These are phyloP conservation scores for Dolichallabes microphthalmus DNA, from an alignment of 2,113 vertebrate species.

Conservation along the genomic window DNA sequence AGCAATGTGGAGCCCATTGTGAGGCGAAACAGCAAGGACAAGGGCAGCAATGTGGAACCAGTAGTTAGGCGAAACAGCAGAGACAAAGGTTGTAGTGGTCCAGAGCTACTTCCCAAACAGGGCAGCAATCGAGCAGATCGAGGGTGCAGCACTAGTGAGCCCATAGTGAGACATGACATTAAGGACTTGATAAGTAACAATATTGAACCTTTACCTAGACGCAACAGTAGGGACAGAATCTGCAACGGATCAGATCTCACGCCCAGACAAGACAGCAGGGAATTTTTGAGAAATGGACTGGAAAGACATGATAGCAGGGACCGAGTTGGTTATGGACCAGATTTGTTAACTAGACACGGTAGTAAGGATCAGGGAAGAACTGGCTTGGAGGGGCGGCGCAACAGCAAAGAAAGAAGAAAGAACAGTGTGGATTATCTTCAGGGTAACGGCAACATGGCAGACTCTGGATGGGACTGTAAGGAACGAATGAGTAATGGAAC, in stretches of 20 bases:
- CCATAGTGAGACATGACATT: conserved; percentile 60
- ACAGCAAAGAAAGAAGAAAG: conserved; percentile 55
- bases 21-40: conserved; percentile 64
- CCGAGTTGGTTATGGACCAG: conserved; percentile 38
- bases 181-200: conserved; percentile 53
- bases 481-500: conserved; percentile 65
- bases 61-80: conserved; percentile 67
- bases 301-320: conserved; percentile 71
- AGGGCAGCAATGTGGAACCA: conserved; percentile 52
- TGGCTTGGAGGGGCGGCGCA: conserved; percentile 64
- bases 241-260: conserved; percentile 60
- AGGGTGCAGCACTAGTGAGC: conserved; percentile 27
- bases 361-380: conserved; percentile 66
- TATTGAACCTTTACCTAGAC: conserved; percentile 36
- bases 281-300: conserved; percentile 61
- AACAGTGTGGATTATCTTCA: conserved; percentile 31
- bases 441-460: conserved; percentile 31
- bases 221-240: conserved; percentile 62
- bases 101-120: conserved; percentile 60
- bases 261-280: conserved; percentile 66
- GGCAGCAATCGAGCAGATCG: conserved; percentile 68
- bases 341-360: conserved; percentile 61
- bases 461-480: conserved; percentile 56
- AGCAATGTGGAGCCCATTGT: conserved; percentile 39
- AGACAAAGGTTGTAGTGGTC: conserved; percentile 59